Base-by-base conservation (phyloP, 2,113 vertebrate genomes). In the Atlantisia rogersi region DNA sequence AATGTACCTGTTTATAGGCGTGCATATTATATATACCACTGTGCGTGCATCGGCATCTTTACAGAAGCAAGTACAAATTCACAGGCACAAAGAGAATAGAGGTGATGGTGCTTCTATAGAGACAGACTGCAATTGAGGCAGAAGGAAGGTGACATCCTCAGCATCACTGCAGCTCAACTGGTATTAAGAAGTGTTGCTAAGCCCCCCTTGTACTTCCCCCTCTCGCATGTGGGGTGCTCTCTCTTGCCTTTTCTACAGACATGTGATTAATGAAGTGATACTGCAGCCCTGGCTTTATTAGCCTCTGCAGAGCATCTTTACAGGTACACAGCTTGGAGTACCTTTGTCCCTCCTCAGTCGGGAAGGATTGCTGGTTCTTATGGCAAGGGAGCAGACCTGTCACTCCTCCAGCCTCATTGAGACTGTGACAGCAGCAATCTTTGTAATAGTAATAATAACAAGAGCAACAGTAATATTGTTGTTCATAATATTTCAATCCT, bases 281-380 rank as follows among this genome's bases (percentile, higher is more conserved):
- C 29, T 56, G 22, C 26, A 35, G 50, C 39, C 42, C 58, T 52
- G 39, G 37, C 28, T 58, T 71, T 63, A 32, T 31, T 26, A 42
- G 24, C 25, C 16, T 60, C 14, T 35, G 18, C 11, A 31, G 68
- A 52, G 26, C 42, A 48, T 17, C 22, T 53, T 46, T 53, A 12
- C 8, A 55, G 26, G 21, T n/a, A 28, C 12, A 8, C 4, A 2
- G 44, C 26, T 28, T 2, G 13, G 42, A 65, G 10, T 20, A n/a
- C 13, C 19, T 21, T 35, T 1, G 2, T 13, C 9, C 11, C 44
- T 60, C 53, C 60, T 65, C 24, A 21, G 0, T 11, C 1, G 1
- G 19, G 37, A 39, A 52, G 37, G 52, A 11, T 67, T 74, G 29
- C 21, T 40, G 17, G 18, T 64, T 40, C 28, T 37, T 29, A 46